Base-by-base conservation (phyloP, 2,113 vertebrate genomes). In the Oreochromis niloticus region DNA sequence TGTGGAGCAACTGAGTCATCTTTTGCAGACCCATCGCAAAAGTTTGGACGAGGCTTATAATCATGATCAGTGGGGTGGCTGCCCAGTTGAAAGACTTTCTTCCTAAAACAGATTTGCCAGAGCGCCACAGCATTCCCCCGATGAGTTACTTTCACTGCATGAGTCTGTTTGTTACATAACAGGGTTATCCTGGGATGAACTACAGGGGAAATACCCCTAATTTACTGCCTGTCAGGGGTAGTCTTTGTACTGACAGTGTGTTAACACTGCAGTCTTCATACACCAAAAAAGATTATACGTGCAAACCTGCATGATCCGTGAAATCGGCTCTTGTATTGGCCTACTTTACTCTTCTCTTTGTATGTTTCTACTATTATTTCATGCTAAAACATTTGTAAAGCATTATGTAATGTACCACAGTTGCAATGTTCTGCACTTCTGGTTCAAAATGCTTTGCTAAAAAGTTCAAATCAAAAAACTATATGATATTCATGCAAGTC, bases 1-100 rank as follows among this genome's bases (percentile, higher is more conserved):
- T 92, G 81, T 89, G 92, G 94, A 94, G 89, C 83, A 84, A 93
- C 84, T 96, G 94, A 96, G 90, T 95, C 93, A 95, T 95, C 87
- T 87, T 90, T 87, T 82, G 86, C 68, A 89, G 88, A 82, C 81
- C 89, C 71, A 87, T 95, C 80, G 27, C 82, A 92, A 90, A 89
- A 75, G 41, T 85, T 87, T 91, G 92, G 89, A 92, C 48, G 50
- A 61, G 82, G 46, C 81, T 89, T 81, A 75, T 27, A 87, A 88
- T 93, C 90, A 93, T 83, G 87, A 92, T 91, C 87, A 78, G 73
- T 43, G 88, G 84, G 83, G 85, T 71, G 78, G 88, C 22, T 90
- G 85, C 92, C 89, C 85, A 81, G 79, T 71, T 91, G 88, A 92
- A 94, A 93, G 78, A 92, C 71, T 93, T 93, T 94, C 73, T 89